These are phyloP conservation scores for Drosophila pseudoananassae DNA, from an alignment of 1,140 invertebrate species.

Conservation along the genomic window DNA sequence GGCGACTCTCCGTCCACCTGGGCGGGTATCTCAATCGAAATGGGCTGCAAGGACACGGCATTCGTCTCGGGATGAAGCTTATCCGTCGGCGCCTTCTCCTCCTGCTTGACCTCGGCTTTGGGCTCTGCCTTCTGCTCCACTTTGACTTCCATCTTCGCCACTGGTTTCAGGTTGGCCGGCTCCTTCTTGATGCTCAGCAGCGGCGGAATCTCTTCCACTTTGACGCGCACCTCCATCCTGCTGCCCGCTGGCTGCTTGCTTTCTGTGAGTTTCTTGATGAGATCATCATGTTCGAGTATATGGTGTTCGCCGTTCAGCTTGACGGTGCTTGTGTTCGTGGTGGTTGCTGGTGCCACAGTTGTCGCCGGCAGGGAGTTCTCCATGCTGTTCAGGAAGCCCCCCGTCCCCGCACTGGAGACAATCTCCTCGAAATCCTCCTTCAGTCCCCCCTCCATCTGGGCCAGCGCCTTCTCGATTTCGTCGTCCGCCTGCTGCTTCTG, in stretches of 20 bases:
- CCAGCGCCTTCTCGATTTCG: constrained; percentile 88
- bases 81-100: constrained; percentile 31
- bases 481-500: constrained; percentile 83
- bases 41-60: constrained; percentile 55
- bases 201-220: constrained; percentile 50
- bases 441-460: constrained; percentile 87
- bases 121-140: constrained; percentile 32
- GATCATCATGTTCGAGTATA: constrained; percentile 78
- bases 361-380: constrained; percentile 28
- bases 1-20: constrained; percentile 64
- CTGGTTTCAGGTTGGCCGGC: constrained; percentile 1
- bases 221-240: constrained; percentile 50
- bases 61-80: constrained; percentile 29
- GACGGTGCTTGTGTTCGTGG: constrained; percentile 29
- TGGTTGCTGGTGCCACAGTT: constrained; percentile 8
- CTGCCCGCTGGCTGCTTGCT: constrained; percentile 23
- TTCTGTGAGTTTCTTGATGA: constrained; percentile 77
- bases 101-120: constrained; percentile 21
- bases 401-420: constrained; percentile 25
- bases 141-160: constrained; percentile 27
- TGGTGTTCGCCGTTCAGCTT: constrained; percentile 73
- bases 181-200: constrained; percentile 50
- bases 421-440: constrained; percentile 62
- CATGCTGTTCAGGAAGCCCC: constrained; percentile 14
- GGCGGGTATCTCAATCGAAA: constrained; percentile 80